Percentiles rank a stretch among this genome's conserved stretches.
phyloP scores from a whole-genome alignment of 23 tunicate genomes.

The Oikopleura albicans region DNA sequence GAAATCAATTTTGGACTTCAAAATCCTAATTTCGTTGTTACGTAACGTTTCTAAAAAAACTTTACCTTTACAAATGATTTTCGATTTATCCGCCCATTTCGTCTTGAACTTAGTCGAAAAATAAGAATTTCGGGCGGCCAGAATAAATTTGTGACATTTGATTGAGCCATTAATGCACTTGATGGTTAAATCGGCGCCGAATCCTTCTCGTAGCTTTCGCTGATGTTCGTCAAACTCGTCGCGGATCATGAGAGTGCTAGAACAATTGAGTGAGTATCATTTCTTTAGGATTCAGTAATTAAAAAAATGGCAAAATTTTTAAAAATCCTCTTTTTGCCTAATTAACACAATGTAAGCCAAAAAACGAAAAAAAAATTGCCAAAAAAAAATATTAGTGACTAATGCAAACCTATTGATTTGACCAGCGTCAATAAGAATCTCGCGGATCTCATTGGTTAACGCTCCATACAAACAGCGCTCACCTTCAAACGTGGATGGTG shows the following conservation, averaged over 20 bases:
- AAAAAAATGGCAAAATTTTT: no score
- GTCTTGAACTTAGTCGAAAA: conserved; percentile 19
- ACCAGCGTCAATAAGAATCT: background rate
- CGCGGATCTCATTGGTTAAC: conserved; percentile 34
- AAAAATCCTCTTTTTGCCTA: no score
- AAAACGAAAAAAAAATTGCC: no score
- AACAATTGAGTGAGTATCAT: no score
- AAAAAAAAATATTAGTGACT: no score
- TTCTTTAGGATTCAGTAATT: no score
- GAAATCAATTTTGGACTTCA: no score
- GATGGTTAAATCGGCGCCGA: background rate
- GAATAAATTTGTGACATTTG: conserved; percentile 21
- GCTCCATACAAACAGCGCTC: conserved; percentile 54
- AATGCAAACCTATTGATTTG: background rate
- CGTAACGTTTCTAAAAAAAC: no score
- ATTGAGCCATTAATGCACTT: background rate
- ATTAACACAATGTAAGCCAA: no score
- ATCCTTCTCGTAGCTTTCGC: background rate
- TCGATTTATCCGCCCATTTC: conserved; percentile 20
- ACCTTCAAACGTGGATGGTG: conserved; percentile 46
- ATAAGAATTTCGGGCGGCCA: conserved; percentile 26
- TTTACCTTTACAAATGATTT: background rate
- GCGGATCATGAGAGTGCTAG: background rate
- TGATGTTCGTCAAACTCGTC: background rate
- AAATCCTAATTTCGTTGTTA: no score